phyloP scores from a whole-genome alignment of 2,888 invertebrate genomes.

The Acanthosoma haemorrhoidale region DNA sequence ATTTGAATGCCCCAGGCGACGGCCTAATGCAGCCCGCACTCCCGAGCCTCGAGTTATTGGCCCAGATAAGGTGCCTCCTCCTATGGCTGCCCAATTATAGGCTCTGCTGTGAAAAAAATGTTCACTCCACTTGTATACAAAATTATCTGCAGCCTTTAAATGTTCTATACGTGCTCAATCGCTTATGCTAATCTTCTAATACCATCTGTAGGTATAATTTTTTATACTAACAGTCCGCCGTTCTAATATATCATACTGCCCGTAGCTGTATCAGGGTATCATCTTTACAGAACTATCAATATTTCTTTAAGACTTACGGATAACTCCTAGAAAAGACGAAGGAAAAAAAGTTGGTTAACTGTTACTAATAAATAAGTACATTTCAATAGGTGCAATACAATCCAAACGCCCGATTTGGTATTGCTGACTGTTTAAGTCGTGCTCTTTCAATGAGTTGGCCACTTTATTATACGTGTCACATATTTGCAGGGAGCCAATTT shows the following conservation, averaged over 20 bases:
- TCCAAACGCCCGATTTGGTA: no score
- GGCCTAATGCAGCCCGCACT: neutral
- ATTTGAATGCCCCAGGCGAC: neutral
- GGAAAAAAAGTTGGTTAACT: no score
- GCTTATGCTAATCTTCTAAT: constrained; percentile 11
- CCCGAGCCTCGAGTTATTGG: neutral
- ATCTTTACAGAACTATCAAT: no score
- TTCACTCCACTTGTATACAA: neutral
- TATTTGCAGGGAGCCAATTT: no score
- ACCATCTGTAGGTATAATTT: neutral
- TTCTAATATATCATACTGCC: neutral
- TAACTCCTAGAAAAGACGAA: no score
- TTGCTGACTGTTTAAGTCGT: no score
- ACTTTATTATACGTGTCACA: no score
- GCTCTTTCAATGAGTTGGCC: no score
- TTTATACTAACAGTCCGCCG: constrained; percentile 2
- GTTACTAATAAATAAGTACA: no score
- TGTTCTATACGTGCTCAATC: constrained; percentile 10
- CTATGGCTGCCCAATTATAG: neutral
- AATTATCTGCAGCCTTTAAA: neutral
- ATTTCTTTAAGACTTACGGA: no score
- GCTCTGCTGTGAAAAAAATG: neutral
- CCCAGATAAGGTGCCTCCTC: neutral
- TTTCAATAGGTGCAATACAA: no score
- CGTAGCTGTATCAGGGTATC: no score